Evolutionary conservation across 2,888 invertebrate genomes (phyloP).

Genomic region (Cephonodes hylas): DNA sequence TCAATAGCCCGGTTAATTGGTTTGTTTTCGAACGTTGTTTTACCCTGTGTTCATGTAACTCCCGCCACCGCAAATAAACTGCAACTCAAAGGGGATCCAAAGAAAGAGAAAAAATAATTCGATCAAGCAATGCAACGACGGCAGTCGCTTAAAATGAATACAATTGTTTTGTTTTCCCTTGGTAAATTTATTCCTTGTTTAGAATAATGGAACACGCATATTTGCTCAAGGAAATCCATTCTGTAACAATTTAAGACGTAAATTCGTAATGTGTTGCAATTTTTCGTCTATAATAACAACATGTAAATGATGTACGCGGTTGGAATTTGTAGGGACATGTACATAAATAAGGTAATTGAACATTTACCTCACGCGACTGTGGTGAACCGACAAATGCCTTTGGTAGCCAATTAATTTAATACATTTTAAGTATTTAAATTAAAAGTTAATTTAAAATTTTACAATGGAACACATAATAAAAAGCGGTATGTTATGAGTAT

Average conservation of each 20-base stretch:
- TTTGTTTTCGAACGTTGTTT: slow-evolving; percentile 51
- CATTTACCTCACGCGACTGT: slow-evolving; percentile 8
- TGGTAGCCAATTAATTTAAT: not conserved
- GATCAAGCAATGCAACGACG: slow-evolving; percentile 73
- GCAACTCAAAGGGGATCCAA: slow-evolving; percentile 16
- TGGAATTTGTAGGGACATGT: not conserved
- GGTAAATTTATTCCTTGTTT: slow-evolving; percentile 77
- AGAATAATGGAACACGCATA: slow-evolving; percentile 76
- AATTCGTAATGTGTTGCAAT: slow-evolving; percentile 70
- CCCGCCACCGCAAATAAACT: slow-evolving; percentile 18
- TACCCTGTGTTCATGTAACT: not conserved
- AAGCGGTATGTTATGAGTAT: too few relatives aligned
- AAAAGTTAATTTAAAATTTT: not conserved
- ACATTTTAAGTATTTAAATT: not conserved
- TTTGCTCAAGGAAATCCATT: slow-evolving; percentile 74
- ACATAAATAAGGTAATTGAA: not conserved
- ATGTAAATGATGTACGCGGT: slow-evolving; percentile 26
- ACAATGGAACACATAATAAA: not conserved
- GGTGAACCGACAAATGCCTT: slow-evolving; percentile 10
- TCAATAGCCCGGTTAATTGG: slow-evolving; percentile 61
- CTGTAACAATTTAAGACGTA: slow-evolving; percentile 72
- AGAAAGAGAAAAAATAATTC: slow-evolving; percentile 65
- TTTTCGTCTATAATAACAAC: slow-evolving; percentile 63
- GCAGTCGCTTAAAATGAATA: slow-evolving; percentile 73
- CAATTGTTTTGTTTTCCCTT: slow-evolving; percentile 76